These are phyloP conservation scores for Pseudococcus jackbeardsleyi DNA, from an alignment of 2,888 invertebrate species.

Conservation along the genomic window DNA sequence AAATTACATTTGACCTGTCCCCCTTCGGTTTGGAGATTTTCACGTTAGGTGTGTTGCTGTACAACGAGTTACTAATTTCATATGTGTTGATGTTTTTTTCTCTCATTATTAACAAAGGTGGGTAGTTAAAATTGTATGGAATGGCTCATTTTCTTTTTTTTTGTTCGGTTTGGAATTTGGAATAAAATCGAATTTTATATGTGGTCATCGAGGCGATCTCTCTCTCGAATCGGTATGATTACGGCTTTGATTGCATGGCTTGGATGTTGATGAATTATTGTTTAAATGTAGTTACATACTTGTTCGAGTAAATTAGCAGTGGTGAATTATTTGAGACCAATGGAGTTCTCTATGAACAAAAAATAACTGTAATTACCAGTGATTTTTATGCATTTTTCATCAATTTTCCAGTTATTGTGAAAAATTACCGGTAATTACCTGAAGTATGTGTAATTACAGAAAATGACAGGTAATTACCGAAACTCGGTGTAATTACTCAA, in stretches of 20 bases:
- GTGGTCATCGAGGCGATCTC: background rate
- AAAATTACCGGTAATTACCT: no score
- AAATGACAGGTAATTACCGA: no score
- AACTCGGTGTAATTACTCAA: no score
- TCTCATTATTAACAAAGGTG: background rate
- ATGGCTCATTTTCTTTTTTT: background rate
- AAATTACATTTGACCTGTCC: background rate
- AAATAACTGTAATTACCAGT: no score
- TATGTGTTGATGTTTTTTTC: background rate
- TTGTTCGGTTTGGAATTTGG: background rate
- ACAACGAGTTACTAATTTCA: background rate
- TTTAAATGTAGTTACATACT: background rate
- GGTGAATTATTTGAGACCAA: background rate
- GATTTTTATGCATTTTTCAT: no score
- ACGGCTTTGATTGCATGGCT: constrained; percentile 14
- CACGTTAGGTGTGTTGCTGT: background rate
- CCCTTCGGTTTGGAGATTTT: background rate
- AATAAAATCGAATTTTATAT: background rate
- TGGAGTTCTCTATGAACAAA: background rate
- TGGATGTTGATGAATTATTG: background rate
- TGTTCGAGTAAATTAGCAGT: background rate
- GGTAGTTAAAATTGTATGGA: background rate
- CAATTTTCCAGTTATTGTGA: no score
- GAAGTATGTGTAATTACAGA: no score
- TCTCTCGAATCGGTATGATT: background rate